Base-by-base conservation (phyloP, 1,140 invertebrate species). In the Anadara kagoshimensis region DNA sequence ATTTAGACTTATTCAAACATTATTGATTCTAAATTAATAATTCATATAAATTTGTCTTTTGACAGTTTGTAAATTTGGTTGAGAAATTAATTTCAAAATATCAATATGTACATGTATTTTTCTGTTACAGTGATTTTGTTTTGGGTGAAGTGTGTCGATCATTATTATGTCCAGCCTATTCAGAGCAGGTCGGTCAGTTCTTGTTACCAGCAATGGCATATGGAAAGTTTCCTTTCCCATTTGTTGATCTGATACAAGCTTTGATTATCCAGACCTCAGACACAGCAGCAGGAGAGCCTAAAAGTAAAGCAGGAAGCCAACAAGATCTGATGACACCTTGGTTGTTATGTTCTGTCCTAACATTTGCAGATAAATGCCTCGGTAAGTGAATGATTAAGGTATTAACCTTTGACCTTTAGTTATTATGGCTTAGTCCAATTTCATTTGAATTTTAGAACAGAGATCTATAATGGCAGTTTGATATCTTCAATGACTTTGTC, bases 161-260 rank as follows among this genome's bases (percentile, higher is more conserved):
- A 12, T 76, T 87, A 11, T 71, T 87, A 26, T 88, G 86, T 73
- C 78, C 78, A 49, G 78, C 72, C 0, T 87, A 83, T 74, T 78
- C 84, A 29, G 87, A 89, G 43, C 87, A 88, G 66, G 81, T 88
- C n/a, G 77, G 79, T 43, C 77, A 82, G 57, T 89, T 89, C 59
- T 80, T 89, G 3, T 62, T 89, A 8, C 88, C 88, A 16, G 88
- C 87, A 1, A 84, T 89, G 80, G 86, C 83, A 14, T 82, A 86
- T 76, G 82, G 83, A 36, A 83, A 83, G 67, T 81, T 84, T 66
- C 81, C 82, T 43, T 89, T 89, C 57, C 87, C 88, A 24, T 83
- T 88, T 73, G 83, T 85, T 7, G 81, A 85, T 24, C 80, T 89
- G 4, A 82, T 88, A 14, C 84, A 86, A 56, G 76, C 85, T 12